Percentiles rank a stretch among this genome's conserved stretches.
Conservation (phyloP, 1,140 invertebrate species). For the Drosophila virilis region DNA sequence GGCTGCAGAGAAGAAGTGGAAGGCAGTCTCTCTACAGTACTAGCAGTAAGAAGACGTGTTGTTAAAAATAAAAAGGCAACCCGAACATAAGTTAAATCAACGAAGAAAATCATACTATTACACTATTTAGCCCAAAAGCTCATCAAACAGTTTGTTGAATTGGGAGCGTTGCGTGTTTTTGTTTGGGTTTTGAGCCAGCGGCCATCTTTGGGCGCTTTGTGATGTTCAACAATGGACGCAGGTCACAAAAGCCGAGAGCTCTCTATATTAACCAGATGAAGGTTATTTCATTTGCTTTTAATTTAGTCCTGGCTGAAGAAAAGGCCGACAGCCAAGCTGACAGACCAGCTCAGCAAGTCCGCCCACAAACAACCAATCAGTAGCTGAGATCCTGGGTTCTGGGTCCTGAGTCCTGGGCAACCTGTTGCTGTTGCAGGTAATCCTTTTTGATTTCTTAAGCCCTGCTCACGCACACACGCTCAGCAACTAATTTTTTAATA, state of each 20-base stretch:
- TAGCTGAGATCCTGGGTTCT: constrained; percentile 33
- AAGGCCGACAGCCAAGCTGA: background rate
- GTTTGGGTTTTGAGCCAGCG: constrained; percentile 24
- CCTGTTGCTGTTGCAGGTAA: constrained; percentile 69
- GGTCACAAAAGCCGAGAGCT: constrained; percentile 51
- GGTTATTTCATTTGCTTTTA: constrained; percentile 81
- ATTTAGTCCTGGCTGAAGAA: constrained; percentile 51
- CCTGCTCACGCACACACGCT: constrained; percentile 27
- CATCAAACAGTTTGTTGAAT: constrained; percentile 1
- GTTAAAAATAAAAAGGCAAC: too few species aligned
- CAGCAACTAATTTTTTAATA: constrained; percentile 74
- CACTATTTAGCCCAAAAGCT: constrained; percentile 1
- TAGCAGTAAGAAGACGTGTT: too few species aligned
- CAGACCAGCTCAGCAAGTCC: too few species aligned
- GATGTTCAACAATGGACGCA: constrained; percentile 49
- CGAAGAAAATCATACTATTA: too few species aligned
- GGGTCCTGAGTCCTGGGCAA: constrained; percentile 31
- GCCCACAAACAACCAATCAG: constrained; percentile 35
- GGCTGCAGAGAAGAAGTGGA: too few species aligned
- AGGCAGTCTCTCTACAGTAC: too few species aligned
- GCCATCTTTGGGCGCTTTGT: constrained; percentile 49
- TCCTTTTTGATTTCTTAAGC: constrained; percentile 74
- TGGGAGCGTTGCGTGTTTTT: constrained; percentile 15
- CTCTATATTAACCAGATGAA: constrained; percentile 66
- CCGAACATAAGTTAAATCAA: too few species aligned